phyloP scores from a whole-genome alignment of 2,888 invertebrate genomes.

The Sarcophaga variegata region DNA sequence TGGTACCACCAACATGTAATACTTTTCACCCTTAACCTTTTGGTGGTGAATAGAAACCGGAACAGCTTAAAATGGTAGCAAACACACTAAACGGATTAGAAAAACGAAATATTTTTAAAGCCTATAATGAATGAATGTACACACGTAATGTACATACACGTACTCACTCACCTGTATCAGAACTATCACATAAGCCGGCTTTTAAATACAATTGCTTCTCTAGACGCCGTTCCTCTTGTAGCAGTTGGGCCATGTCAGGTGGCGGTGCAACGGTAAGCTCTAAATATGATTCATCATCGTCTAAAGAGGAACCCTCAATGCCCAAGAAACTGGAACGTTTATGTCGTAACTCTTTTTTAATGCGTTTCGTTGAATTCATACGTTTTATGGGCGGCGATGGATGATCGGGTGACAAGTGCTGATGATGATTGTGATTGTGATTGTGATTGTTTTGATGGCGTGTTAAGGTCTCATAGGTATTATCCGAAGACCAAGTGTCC shows the following conservation, averaged over 20 bases:
- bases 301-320: conserved; percentile 87
- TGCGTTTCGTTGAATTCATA: conserved; percentile 91
- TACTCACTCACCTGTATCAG: conserved; percentile 83
- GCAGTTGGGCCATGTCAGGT: conserved; percentile 90
- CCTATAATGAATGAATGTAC: background rate
- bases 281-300: conserved; percentile 85
- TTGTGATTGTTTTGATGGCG: conserved; percentile 71
- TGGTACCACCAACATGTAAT: no score
- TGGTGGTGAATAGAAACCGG: background rate
- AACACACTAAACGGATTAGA: conserved; percentile 76
- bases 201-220: conserved; percentile 90
- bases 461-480: conserved; percentile 79
- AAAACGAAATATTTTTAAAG: background rate
- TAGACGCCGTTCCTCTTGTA: conserved; percentile 90
- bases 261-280: conserved; percentile 88
- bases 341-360: conserved; percentile 92
- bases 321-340: conserved; percentile 93
- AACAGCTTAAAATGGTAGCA: background rate
- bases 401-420: conserved; percentile 67
- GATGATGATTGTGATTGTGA: conserved; percentile 70
- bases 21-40: background rate
- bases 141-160: background rate
- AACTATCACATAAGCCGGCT: conserved; percentile 86
- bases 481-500: conserved; percentile 78
- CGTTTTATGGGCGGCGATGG: conserved; percentile 84